Evolutionary conservation across 2,888 invertebrate species (phyloP), one percentile per base, ranked within the genome.

Genomic region (Leptopilina myrica): DNA sequence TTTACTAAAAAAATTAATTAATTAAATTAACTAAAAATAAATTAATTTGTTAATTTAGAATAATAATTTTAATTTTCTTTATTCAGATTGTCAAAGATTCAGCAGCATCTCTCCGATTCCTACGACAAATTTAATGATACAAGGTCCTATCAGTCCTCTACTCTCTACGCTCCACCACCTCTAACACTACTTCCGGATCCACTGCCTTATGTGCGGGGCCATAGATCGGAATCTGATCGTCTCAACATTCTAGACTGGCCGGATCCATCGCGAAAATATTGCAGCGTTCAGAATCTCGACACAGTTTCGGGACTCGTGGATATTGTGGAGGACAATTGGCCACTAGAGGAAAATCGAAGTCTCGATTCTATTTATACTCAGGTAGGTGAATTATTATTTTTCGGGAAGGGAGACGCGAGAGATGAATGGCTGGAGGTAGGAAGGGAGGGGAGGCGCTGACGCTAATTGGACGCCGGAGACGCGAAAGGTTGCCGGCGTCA

Each of bases 241-340:
- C 81, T 91, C 40, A 91, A 91, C 78, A 91, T 91, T 66, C 88
- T 91, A 78, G 88, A 91, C 66, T 91, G 91, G 91, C 91, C 91
- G 0, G 88, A 89, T 49, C 88, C 88, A 7, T 87, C 88, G 2
- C 87, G 88, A 80, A 87, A 89, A 2, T 91, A 90, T 77, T 86
- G 89, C 76, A 92, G 91, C 78, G 89, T 91, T 46, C 91, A 91
- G 80, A 88, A 89, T 78, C 87, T 92, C 65, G 91, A 92, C 80
- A 90, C 88, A 66, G 91, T 92, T 75, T 89, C 88, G 75, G 91
- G 90, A 6, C 86, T 92, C 80, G 91, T 92, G n/a, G 91, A 92
- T 73, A 89, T 92, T 53, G 88, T 92, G 77, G 91, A 92, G 80
- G 91, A 91, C 80, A 86, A 88, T 79, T 91, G 89, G 89, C 89